These are phyloP conservation scores for Protaetia brevitarsis DNA, from an alignment of 1,140 invertebrate species.

Conservation along the genomic window DNA sequence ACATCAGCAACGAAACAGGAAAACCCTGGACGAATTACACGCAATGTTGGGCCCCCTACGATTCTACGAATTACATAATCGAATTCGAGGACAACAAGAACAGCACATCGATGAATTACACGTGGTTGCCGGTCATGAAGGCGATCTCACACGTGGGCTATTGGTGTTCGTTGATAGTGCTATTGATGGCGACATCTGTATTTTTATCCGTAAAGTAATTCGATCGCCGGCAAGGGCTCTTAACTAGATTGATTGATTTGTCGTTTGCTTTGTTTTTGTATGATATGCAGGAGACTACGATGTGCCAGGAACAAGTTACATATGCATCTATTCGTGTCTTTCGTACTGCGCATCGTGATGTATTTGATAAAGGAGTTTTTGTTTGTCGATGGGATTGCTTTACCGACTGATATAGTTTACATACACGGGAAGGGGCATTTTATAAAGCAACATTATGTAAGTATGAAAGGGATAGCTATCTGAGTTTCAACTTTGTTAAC, in stretches of 20 bases:
- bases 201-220: conserved; percentile 69
- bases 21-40: conserved; percentile 60
- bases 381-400: conserved; percentile 56
- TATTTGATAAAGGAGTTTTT: conserved; percentile 59
- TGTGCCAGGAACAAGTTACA: conserved; percentile 69
- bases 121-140: conserved; percentile 61
- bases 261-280: not conserved
- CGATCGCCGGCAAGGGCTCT: conserved; percentile 24
- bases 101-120: conserved; percentile 47
- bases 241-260: conserved; percentile 19
- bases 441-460: conserved; percentile 57
- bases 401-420: conserved; percentile 42
- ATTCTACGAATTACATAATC: conserved; percentile 23
- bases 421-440: conserved; percentile 33
- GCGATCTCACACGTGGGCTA: conserved; percentile 68
- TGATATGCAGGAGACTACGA: conserved; percentile 55
- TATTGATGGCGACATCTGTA: conserved; percentile 64
- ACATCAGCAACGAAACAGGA: conserved; percentile 45
- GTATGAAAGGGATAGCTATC: conserved; percentile 52
- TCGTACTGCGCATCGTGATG: conserved; percentile 62
- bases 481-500: too few relatives aligned
- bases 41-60: conserved; percentile 46
- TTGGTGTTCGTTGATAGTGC: conserved; percentile 62
- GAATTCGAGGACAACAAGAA: conserved; percentile 25
- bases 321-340: conserved; percentile 66